Evolutionary conservation across 2,113 vertebrate species (phyloP).

Genomic region (Scalopus aquaticus): DNA sequence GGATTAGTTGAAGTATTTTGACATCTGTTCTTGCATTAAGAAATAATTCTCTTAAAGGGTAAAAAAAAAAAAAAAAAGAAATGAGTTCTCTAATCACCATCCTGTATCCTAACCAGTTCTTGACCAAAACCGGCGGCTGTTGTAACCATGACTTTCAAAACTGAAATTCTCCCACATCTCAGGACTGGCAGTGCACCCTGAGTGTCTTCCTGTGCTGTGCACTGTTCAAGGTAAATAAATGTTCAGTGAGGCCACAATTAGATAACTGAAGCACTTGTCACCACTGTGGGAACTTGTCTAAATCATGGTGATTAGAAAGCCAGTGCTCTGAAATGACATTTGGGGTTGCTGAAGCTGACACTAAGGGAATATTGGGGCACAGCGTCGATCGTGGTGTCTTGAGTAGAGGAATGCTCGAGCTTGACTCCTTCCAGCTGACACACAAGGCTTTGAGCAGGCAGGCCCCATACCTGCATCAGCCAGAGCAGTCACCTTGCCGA

Average conservation of each 20-base stretch:
- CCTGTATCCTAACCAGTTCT: background rate
- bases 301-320: constrained; percentile 37
- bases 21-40: constrained; percentile 41
- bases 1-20: constrained; percentile 23
- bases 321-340: constrained; percentile 16
- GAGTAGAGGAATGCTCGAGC: background rate
- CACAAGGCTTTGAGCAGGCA: background rate
- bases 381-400: background rate
- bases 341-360: constrained; percentile 22
- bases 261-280: background rate
- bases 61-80: background rate
- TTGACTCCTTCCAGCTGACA: background rate
- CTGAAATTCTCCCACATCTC: background rate
- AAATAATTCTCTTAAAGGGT: background rate
- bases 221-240: background rate
- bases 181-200: background rate
- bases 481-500: background rate
- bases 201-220: background rate
- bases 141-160: constrained; percentile 18
- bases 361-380: background rate
- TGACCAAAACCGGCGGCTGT: background rate
- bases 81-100: background rate
- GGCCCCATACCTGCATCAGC: background rate
- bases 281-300: background rate
- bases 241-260: background rate